Evolutionary conservation across 2,113 vertebrate species (phyloP), one percentile per base, ranked within the genome.

Genomic region (Phyllopteryx taeniolatus): DNA sequence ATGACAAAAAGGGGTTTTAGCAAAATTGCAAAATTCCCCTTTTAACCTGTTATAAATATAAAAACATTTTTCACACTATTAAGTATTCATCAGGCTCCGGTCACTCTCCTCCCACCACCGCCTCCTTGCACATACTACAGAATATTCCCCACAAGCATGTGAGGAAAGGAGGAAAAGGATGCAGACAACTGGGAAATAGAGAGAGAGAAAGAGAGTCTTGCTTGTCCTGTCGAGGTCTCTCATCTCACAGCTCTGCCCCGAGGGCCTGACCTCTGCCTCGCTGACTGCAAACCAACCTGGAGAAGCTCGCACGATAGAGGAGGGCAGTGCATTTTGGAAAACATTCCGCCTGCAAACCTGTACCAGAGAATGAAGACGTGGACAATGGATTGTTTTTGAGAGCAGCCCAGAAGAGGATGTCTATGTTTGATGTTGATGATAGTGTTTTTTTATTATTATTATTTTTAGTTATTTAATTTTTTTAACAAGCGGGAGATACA

Each of bases 251-350:
- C 54, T 73, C 67, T 72, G 70, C 80, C 84, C 22, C 54, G 27
- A 60, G 76, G 87, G 75, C 49, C 67, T 78, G 82, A 88, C 88
- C 86, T 79, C 73, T 70, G 57, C 62, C 63, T 76, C 62, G 27
- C 63, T 71, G 71, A 76, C 70, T 75, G 74, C 74, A 79, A 81
- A 82, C 75, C 78, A 83, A 96, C 93, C 88, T 96, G 92, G 88
- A 95, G 96, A 67, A 96, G 88, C 87, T 94, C 92, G 86, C 95
- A 95, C 19, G 72, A 76, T 76, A 72, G 22, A 60, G 57, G 44
- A 13, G 54, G 75, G 73, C 78, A 71, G 35, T 60, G 53, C 56
- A 14, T 11, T 67, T 54, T 70, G 77, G 49, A 71, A 80, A 80
- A 67, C 62, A 71, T 77, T 31, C 7, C 35, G 10, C 61, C 61